Base-by-base conservation (phyloP, 2,113 vertebrate genomes). In the Alligator sinensis region DNA sequence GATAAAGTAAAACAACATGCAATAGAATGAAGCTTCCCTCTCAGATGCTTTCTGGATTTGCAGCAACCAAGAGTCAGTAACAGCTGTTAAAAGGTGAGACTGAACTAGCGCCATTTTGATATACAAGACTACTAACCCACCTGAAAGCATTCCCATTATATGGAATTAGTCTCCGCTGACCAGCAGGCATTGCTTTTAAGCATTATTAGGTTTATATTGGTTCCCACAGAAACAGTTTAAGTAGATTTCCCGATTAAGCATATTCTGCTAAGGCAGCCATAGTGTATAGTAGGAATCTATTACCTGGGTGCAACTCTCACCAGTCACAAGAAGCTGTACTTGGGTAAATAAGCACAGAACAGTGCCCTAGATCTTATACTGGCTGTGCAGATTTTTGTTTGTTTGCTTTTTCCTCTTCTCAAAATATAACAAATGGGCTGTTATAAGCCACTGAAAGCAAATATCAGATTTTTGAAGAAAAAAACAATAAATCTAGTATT, bases 241-340 rank as follows among this genome's bases (percentile, higher is more conserved):
- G 34, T 0, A 0, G 70, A 28, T 0, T 2, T 15, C 17, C 21
- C 66, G 25, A 1, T 0, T 54, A 12, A 58, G 16, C 59, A 34
- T 55, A 61, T 28, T 1, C 1, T 0, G 1, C 6, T 18, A 24
- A 78, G 38, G 55, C 27, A 30, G 13, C 21, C 21, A 54, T 64
- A 22, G 34, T 57, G 18, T 30, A 78, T 25, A 21, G 7, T 62
- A 72, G 28, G 18, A 38, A 19, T 16, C 78, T 24, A 21, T 28
- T 25, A 47, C 66, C n/a, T 70, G 62, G 5, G 9, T n/a, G 38
- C 77, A 30, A 60, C 25, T 74, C 70, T 47, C 12, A 47, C 22
- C 25, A 74, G 21, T 47, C 21, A 38, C 80, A 25, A 0, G 0
- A 16, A 54, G 17, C 5, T 82, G 30, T 15, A 58, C 4, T 68